Conservation (phyloP, 2,113 vertebrate genomes). For the Microtus ochrogaster region DNA sequence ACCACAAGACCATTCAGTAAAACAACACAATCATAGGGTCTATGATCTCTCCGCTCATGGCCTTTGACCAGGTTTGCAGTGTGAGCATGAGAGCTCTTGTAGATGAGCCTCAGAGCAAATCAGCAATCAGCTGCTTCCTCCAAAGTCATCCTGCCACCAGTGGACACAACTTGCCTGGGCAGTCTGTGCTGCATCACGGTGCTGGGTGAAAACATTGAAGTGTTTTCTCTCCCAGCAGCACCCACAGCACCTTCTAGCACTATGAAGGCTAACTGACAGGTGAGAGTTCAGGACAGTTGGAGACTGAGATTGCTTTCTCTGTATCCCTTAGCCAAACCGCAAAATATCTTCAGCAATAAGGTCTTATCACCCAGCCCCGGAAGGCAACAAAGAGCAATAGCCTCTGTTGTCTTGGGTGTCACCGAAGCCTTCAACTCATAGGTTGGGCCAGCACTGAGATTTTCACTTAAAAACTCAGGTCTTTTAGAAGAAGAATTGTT, state of each 20-base stretch:
- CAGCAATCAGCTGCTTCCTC: not conserved
- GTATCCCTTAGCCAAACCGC: not conserved
- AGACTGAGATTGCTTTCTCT: no score
- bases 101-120: not conserved
- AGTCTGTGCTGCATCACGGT: not conserved
- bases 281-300: not conserved
- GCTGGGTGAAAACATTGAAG: not conserved
- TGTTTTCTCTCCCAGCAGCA: not conserved
- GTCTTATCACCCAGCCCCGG: not conserved
- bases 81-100: not conserved
- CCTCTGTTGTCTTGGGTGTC: not conserved
- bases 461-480: no score
- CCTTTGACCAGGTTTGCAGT: not conserved
- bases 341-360: not conserved
- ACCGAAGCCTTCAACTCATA: not conserved
- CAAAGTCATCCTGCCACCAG: no score
- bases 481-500: not conserved
- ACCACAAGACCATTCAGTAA: no score
- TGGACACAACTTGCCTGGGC: not conserved
- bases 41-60: not conserved
- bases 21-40: not conserved
- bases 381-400: no score
- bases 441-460: not conserved
- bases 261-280: no score
- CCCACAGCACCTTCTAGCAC: not conserved